A percentile compares a stretch with the other conserved stretches of the same genome.
Evolutionary conservation across 2,113 vertebrate species (phyloP).

Genomic region (Pseudopipra pipra): DNA sequence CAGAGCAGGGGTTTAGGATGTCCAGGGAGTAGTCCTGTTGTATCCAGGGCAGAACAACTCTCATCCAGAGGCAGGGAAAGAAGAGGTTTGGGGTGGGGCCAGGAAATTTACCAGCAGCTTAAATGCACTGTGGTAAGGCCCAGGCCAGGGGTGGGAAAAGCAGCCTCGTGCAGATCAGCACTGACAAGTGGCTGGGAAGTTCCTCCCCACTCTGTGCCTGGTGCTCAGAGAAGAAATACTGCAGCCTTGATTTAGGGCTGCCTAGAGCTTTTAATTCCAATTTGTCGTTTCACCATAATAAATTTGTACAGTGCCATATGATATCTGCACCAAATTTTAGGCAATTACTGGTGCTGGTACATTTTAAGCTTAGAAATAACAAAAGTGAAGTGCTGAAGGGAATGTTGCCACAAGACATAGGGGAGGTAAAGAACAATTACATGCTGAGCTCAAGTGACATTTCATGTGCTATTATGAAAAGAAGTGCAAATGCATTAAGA

Average conservation of each 20-base stretch:
- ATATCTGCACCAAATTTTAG: neutral
- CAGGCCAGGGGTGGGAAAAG: neutral
- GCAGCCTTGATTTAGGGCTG: neutral
- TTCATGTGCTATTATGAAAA: neutral
- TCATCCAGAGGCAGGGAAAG: neutral
- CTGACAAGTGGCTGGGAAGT: neutral
- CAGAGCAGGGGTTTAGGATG: neutral
- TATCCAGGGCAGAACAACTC: neutral
- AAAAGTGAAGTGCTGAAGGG: neutral
- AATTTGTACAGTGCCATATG: neutral
- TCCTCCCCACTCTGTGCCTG: neutral
- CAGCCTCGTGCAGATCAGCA: neutral
- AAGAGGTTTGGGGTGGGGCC: neutral
- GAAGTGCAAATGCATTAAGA: neutral
- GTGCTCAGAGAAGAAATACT: neutral
- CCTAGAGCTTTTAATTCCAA: neutral
- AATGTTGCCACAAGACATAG: neutral
- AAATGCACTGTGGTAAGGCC: neutral
- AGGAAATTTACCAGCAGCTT: neutral
- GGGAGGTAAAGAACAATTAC: neutral
- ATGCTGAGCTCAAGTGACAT: neutral
- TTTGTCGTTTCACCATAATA: neutral
- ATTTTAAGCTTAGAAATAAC: neutral
- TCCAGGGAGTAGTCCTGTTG: accelerated
- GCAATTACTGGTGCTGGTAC: neutral